These are phyloP conservation scores for Alaudala cheleensis DNA, from an alignment of 2,113 vertebrate genomes.

Conservation along the genomic window DNA sequence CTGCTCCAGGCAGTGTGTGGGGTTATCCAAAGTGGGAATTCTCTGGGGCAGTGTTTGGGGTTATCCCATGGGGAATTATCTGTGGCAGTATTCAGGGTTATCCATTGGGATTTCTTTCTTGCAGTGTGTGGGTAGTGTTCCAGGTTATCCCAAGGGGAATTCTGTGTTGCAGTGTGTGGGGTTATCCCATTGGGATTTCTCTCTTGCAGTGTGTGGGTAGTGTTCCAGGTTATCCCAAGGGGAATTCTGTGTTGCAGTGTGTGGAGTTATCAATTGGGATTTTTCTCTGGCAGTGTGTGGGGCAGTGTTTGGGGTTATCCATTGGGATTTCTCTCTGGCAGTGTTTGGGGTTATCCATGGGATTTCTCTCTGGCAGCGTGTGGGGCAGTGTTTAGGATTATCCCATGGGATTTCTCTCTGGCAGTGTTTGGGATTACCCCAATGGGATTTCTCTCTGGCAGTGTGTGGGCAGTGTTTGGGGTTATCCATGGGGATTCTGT, in stretches of 20 bases:
- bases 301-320: background rate
- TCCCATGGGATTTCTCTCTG: background rate
- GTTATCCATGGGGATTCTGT: background rate
- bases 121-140: conserved; percentile 65
- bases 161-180: conserved; percentile 10
- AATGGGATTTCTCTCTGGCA: background rate
- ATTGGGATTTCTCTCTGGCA: too few relatives aligned
- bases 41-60: conserved; percentile 72
- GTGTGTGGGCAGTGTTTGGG: conserved; percentile 63
- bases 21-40: background rate
- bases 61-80: background rate
- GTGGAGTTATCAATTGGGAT: too few relatives aligned
- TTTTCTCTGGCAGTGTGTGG: background rate
- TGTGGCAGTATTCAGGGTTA: conserved; percentile 1
- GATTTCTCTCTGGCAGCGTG: background rate
- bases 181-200: background rate
- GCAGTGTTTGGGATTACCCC: background rate
- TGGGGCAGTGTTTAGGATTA: conserved; percentile 72
- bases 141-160: too few relatives aligned
- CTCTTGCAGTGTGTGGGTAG: background rate
- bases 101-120: background rate
- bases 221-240: too few relatives aligned
- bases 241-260: too few relatives aligned
- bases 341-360: too few relatives aligned
- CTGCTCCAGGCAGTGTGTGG: background rate